Base-by-base conservation (phyloP, 92 coral and sea anemone genomes). In the Heliopora coerulea region DNA sequence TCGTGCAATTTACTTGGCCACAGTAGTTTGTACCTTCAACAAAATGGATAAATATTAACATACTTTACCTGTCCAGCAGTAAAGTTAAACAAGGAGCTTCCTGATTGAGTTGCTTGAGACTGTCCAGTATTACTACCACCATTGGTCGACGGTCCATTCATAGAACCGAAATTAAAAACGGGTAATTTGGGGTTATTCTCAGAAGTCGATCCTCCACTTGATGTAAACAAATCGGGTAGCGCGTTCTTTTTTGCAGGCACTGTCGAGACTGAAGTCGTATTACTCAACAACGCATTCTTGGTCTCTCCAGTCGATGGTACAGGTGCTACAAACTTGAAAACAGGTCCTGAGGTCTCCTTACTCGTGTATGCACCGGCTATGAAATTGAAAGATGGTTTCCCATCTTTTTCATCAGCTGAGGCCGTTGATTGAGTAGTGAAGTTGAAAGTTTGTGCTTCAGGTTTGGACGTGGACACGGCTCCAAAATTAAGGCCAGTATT, bases 261-360 rank as follows among this genome's bases (percentile, higher is more conserved):
- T 3, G 30, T 28, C 12, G 30, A 3, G 23, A 23, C 56, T n/a
- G 75, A 7, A 7, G 31, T 19, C 0, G 68, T 61, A 41, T 65
- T 58, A 12, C 6, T 29, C 21, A 73, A 15, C 24, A 34, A 60
- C 17, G 81, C 23, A 13, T 32, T 23, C 24, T 58, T 41, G 27
- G 72, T 54, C 40, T 3, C 74, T 37, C 67, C 62, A 24, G 75
- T 28, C 42, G 29, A 57, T 20, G 18, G 62, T 31, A 31, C 49
- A 1, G 64, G 24, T 29, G 85, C 67, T 52, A 66, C 86, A 19
- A 62, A 54, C 27, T 70, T 56, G 39, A 65, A 56, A 1, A 32
- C 65, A 20, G 54, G 29, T 18, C 13, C 19, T 14, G 20, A n/a
- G 31, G 23, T 73, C 11, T 59, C 17, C 29, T 78, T 52, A 28